Evolutionary conservation across 2,888 invertebrate genomes (phyloP), one percentile per base, ranked within the genome.

Genomic region (Cyaniris semiargus): DNA sequence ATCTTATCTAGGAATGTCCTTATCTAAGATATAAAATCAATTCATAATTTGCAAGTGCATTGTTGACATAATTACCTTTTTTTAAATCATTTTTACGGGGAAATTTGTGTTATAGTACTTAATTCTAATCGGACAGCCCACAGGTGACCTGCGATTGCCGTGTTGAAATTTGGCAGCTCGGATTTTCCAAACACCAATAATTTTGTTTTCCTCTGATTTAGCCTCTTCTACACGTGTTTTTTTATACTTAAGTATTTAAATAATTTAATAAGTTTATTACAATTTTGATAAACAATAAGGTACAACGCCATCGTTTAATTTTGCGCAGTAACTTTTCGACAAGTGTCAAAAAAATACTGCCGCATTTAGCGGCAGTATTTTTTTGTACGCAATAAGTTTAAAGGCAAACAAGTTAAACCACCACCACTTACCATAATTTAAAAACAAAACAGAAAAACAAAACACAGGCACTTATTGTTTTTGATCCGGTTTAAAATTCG

Each of bases 401-500:
- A 75, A 56, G 15, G 15, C 75, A 44, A 71, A 56, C n/a, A 27
- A 3, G 53, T 10, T 44, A 44, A n/a, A 23, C 34, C 34, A 44
- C n/a, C n/a, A 66, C 5, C 38, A 80, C 84, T 83, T 76, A 84
- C 84, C 83, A 84, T 84, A 83, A 82, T 83, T 81, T 78, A 71
- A 80, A 80, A 78, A 80, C 77, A 78, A 80, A 76, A 48, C 78
- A 76, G 75, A 75, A 58, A 81, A 81, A 78, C 75, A 79, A 81
- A 81, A 79, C 82, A 82, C 82, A 77, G 72, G 72, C 83, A 83
- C 82, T 80, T 70, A 76, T 79, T 79, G 78, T 76, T 78, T 79
- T 79, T 81, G 83, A 84, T 85, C 85, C 85, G 15, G 53, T 74
- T 87, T 88, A 88, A 85, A 85, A 84, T 87, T 85, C 85, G 83